These are phyloP conservation scores for Globia sparganii DNA, from an alignment of 2,888 invertebrate genomes.

Conservation along the genomic window DNA sequence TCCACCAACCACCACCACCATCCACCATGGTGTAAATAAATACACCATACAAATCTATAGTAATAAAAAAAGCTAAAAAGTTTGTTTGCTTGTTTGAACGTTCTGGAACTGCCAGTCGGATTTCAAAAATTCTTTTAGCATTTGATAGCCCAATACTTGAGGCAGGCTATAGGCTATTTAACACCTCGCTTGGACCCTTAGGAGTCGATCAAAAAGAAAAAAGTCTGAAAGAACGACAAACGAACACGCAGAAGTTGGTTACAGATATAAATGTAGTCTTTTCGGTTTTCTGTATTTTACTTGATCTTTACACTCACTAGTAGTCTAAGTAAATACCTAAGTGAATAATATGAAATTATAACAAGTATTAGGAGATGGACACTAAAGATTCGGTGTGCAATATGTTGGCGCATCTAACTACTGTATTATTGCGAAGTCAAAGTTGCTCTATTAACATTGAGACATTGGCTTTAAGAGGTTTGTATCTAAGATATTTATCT, in stretches of 20 bases:
- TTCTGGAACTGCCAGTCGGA: too few relatives aligned
- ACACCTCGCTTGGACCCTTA: too few relatives aligned
- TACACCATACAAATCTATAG: background rate
- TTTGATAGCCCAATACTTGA: too few relatives aligned
- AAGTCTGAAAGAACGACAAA: too few relatives aligned
- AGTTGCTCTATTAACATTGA: conserved; percentile 28
- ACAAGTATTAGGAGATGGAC: conserved; percentile 56
- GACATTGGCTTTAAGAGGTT: conserved; percentile 40
- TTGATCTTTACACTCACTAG: background rate
- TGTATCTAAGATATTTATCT: conserved; percentile 24
- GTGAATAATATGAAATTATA: conserved; percentile 54
- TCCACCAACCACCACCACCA: too few relatives aligned
- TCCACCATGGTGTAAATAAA: too few relatives aligned
- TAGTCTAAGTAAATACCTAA: conserved; percentile 22
- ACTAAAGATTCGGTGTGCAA: conserved; percentile 50
- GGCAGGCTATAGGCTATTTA: too few relatives aligned
- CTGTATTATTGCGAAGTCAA: conserved; percentile 44
- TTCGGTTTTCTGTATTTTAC: background rate
- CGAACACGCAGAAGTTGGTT: background rate
- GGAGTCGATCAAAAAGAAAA: too few relatives aligned
- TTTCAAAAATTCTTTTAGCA: too few relatives aligned
- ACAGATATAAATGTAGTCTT: background rate
- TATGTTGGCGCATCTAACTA: conserved; percentile 49
- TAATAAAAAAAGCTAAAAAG: too few relatives aligned
- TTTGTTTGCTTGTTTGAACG: too few relatives aligned